Evolutionary conservation across 2,797 vertebrate genomes (phyloP).

Genomic region (Aphelocoma californica): DNA sequence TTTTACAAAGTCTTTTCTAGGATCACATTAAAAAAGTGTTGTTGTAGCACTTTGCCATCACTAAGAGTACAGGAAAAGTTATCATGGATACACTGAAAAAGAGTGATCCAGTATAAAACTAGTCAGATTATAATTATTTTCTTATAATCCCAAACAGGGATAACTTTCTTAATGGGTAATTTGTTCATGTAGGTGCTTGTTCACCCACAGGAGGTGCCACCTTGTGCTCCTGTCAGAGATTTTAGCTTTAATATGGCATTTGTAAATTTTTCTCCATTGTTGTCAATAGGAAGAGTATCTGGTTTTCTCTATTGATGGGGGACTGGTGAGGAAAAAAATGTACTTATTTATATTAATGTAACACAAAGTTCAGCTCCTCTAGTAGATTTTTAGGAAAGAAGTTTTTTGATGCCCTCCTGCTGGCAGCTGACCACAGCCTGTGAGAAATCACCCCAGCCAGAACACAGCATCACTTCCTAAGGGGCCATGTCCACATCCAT

Average conservation of each 20-base stretch:
- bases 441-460: not conserved
- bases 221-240: not conserved
- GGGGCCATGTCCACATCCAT: rapidly evolving
- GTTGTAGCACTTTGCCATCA: not conserved
- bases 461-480: not conserved
- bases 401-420: not conserved
- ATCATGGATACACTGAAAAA: not conserved
- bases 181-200: not conserved
- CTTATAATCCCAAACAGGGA: not conserved
- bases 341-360: not conserved
- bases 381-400: not conserved
- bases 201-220: not conserved
- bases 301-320: not conserved
- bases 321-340: not conserved
- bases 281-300: not conserved
- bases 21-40: not conserved
- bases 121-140: not conserved
- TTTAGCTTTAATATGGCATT: not conserved
- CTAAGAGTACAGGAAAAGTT: not conserved
- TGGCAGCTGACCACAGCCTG: not conserved
- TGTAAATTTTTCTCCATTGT: not conserved
- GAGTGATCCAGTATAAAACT: not conserved
- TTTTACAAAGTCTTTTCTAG: not conserved
- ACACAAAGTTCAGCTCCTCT: not conserved
- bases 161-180: not conserved